A percentile compares a stretch with the other conserved stretches of the same genome.
Conservation (phyloP, 2,113 vertebrate genomes). For the Myocastor coypus region DNA sequence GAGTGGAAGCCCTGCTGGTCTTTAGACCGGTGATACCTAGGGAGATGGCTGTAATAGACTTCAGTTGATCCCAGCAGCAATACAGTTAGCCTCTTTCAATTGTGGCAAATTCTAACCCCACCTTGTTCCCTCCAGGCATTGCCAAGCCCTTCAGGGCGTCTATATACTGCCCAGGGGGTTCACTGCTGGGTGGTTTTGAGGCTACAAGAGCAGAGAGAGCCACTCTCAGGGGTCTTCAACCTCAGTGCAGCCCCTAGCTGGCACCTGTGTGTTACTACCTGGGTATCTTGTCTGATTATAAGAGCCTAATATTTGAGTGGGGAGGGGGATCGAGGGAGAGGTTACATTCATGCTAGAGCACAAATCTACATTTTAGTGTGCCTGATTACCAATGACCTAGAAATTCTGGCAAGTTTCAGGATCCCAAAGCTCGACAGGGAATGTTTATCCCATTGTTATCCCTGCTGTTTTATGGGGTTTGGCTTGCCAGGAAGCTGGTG, state of each 20-base stretch:
- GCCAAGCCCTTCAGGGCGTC: neutral
- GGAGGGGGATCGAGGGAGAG: neutral
- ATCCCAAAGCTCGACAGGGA: neutral
- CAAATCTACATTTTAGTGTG: neutral
- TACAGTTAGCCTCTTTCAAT: neutral
- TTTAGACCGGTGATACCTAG: neutral
- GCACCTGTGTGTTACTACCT: neutral
- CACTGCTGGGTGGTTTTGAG: accelerated
- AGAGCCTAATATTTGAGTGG: neutral
- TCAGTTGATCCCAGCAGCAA: neutral
- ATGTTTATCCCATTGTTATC: neutral
- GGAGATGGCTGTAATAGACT: neutral
- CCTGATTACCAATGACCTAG: neutral
- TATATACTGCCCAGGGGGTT: neutral
- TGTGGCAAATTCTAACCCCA: neutral
- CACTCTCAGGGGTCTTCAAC: neutral
- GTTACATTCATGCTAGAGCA: neutral
- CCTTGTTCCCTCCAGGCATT: neutral
- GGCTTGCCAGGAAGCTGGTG: neutral
- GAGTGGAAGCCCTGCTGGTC: neutral
- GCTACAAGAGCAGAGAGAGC: neutral
- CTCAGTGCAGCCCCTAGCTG: neutral
- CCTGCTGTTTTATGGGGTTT: neutral
- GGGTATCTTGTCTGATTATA: neutral
- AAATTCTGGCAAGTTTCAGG: neutral